These are phyloP conservation scores for Piprites chloris DNA, from an alignment of 2,113 vertebrate species.

Conservation along the genomic window DNA sequence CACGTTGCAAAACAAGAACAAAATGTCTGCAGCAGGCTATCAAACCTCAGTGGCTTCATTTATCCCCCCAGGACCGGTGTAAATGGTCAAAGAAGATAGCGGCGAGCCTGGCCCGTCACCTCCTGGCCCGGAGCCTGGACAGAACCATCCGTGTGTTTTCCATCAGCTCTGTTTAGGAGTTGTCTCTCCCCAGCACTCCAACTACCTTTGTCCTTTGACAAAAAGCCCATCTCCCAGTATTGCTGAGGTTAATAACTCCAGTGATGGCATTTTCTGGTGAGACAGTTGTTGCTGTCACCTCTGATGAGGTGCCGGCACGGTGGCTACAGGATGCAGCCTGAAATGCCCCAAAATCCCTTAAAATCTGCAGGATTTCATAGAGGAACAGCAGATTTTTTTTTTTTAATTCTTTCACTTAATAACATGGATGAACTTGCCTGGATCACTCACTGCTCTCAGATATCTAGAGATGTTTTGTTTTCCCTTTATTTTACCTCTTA, in stretches of 20 bases:
- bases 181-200: background rate
- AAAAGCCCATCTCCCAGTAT: background rate
- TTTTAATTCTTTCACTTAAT: background rate
- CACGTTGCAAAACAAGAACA: background rate
- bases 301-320: accelerated
- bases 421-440: background rate
- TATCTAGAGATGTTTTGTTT: background rate
- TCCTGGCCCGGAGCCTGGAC: background rate
- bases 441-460: background rate
- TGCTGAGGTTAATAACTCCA: background rate
- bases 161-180: background rate
- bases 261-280: background rate
- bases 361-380: background rate
- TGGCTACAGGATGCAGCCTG: background rate
- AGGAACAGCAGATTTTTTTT: background rate
- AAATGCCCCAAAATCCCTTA: background rate
- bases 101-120: background rate
- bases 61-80: constrained; percentile 11
- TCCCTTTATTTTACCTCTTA: background rate
- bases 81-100: background rate
- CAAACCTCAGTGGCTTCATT: constrained; percentile 19
- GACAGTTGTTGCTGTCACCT: background rate
- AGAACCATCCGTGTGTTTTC: background rate
- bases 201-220: background rate
- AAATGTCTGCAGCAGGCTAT: background rate